These are phyloP conservation scores for Pica pica DNA, from an alignment of 2,113 vertebrate species.

Conservation along the genomic window DNA sequence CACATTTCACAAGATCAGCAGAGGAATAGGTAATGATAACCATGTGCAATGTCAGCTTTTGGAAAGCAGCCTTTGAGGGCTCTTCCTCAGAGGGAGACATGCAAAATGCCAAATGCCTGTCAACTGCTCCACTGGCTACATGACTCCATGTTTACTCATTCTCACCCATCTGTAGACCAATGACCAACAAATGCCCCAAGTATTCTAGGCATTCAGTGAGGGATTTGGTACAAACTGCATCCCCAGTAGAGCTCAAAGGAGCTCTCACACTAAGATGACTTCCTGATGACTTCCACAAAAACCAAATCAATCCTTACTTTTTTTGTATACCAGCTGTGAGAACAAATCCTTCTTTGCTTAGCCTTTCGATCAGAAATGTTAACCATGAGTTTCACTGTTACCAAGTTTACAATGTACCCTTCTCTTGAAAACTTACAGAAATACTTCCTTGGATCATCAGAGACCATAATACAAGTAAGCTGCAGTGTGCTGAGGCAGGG, in stretches of 20 bases:
- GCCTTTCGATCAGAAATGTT: not conserved
- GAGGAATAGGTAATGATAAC: not conserved
- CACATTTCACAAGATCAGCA: not conserved
- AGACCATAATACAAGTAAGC: not conserved
- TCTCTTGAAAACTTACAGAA: not conserved
- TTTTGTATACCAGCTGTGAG: not conserved
- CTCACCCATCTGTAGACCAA: not conserved
- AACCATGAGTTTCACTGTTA: not conserved
- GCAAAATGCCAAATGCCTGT: not conserved
- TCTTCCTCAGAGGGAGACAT: not conserved
- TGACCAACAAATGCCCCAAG: not conserved
- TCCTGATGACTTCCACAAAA: not conserved
- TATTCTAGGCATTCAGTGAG: not conserved
- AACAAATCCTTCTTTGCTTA: not conserved
- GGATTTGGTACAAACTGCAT: not conserved
- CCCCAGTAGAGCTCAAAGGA: not conserved
- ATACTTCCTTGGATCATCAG: not conserved
- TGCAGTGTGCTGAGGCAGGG: not conserved
- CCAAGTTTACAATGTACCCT: not conserved
- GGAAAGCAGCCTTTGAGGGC: not conserved
- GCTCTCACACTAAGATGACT: not conserved
- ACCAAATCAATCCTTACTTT: not conserved
- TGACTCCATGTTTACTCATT: constrained; percentile 41
- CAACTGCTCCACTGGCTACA: not conserved
- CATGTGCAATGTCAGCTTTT: not conserved